A percentile compares a stretch with the other conserved stretches of the same genome.
Evolutionary conservation across 2,113 vertebrate species (phyloP).

Genomic region (Paratilapia polleni): DNA sequence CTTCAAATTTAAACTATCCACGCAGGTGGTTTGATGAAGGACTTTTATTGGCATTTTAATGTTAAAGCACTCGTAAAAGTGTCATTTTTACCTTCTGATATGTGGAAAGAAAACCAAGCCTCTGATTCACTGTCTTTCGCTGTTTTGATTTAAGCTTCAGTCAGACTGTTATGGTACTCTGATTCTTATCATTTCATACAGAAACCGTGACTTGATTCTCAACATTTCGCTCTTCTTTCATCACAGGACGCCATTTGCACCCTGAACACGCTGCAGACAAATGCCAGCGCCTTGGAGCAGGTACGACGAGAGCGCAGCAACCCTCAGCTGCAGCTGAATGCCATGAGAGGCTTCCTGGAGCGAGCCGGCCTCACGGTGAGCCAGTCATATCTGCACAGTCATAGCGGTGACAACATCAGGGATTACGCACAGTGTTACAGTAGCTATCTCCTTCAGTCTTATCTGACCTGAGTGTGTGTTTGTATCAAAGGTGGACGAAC

Average conservation of each 20-base stretch:
- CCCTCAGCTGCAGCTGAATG: constrained; percentile 85
- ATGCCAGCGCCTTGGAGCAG: constrained; percentile 88
- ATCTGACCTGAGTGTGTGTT: background rate
- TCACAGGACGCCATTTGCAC: constrained; percentile 90
- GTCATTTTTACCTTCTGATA: background rate
- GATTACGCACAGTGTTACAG: background rate
- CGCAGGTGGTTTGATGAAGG: too few species aligned
- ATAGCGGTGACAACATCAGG: background rate
- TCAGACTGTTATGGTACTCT: background rate
- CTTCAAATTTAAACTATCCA: too few species aligned
- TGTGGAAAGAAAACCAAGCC: background rate
- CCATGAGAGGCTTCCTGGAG: constrained; percentile 87
- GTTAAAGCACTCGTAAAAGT: background rate
- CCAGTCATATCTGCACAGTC: background rate
- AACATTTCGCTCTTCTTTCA: background rate
- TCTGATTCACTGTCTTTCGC: background rate
- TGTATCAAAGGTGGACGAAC: constrained; percentile 86
- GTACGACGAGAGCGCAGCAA: constrained; percentile 82
- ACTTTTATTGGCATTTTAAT: too few species aligned
- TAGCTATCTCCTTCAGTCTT: background rate
- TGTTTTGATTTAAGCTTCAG: background rate
- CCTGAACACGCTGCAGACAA: constrained; percentile 95
- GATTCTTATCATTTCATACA: background rate
- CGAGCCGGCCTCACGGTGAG: constrained; percentile 86
- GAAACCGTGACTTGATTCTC: background rate